A percentile compares a stretch with the other conserved stretches of the same genome.
phyloP scores from a whole-genome alignment of 2,113 vertebrate species.

The Megaceryle maxima region DNA sequence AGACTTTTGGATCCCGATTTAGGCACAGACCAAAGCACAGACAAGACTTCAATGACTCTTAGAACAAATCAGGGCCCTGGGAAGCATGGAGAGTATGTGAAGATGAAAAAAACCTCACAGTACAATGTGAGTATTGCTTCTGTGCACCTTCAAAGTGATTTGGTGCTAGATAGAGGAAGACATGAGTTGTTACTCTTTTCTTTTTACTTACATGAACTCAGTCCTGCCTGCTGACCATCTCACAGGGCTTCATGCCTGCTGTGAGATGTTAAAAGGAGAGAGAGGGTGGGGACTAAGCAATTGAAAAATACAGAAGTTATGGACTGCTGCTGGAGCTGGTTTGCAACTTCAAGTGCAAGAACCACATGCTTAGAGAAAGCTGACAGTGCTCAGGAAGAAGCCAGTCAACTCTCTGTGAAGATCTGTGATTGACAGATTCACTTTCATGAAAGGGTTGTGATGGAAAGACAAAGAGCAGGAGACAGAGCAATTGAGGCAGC shows the following conservation, averaged over 20 bases:
- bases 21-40: background rate
- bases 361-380: background rate
- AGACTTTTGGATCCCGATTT: background rate
- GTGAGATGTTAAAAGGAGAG: background rate
- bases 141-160: slow-evolving; percentile 16
- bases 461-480: background rate
- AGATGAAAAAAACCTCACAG: background rate
- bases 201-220: background rate
- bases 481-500: background rate
- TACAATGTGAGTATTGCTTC: background rate
- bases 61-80: background rate
- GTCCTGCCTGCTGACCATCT: background rate
- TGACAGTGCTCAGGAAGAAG: background rate
- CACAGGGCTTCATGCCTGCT: background rate
- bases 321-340: background rate
- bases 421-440: background rate
- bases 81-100: background rate
- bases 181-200: background rate
- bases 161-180: background rate
- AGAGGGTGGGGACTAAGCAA: background rate
- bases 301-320: background rate
- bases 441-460: background rate
- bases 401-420: background rate
- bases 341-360: background rate
- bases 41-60: background rate